Evolutionary conservation across 2,888 invertebrate genomes (phyloP), one percentile per base, ranked within the genome.

Genomic region (Anarsia innoxiella): DNA sequence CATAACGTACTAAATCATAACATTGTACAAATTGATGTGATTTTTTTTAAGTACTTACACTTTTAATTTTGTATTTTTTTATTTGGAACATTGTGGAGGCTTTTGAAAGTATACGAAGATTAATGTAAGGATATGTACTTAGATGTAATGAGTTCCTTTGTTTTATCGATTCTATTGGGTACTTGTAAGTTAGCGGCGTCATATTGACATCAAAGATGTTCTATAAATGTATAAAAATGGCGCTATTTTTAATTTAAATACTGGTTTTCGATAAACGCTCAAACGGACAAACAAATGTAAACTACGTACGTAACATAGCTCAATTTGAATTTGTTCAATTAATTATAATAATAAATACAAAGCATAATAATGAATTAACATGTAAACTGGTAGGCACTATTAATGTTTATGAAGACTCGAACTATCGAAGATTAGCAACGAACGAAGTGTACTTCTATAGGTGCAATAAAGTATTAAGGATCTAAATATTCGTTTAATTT

Each of bases 391-490:
- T 19, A 19, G 47, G 45, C 40, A 40, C 39, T 44, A 31, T 40
- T 42, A 37, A 38, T 43, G 32, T 19, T 40, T 37, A 41, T 40
- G 37, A 56, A 58, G 60, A 58, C 55, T 52, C 49, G 42, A 58
- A 48, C 68, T 72, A 76, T 70, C 73, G 71, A 78, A 65, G 64
- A 56, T 63, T 72, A 65, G 65, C 70, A 74, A 80, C 72, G n/a
- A n/a, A n/a, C n/a, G 67, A 80, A 82, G 73, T 83, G 83, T 83
- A 84, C 79, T 82, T 83, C 70, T 63, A 64, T 75, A 77, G 75
- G 83, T 84, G 84, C 84, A 84, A 84, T 84, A 83, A 83, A 84
- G 62, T 73, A 66, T 74, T 69, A 68, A 72, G 39, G 35, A 66
- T 51, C 59, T 48, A 44, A 1, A 8, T n/a, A 12, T n/a, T 32